Evolutionary conservation across 2,888 invertebrate species (phyloP).

Genomic region (Phengaris alcon): DNA sequence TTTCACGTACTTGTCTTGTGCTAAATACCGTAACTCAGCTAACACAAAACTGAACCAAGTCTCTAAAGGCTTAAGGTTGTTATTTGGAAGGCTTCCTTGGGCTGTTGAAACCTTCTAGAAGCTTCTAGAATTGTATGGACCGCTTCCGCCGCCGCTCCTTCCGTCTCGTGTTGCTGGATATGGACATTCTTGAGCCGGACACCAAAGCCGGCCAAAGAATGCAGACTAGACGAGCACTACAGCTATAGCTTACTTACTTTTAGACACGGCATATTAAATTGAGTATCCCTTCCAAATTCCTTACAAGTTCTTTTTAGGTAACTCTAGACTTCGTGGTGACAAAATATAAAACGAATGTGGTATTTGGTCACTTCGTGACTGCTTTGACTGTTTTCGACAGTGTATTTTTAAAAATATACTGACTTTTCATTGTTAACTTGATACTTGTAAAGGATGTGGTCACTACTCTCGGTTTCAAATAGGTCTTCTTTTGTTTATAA

Average conservation of each 20-base stretch:
- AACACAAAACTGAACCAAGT: constrained; percentile 40
- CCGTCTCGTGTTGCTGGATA: constrained; percentile 76
- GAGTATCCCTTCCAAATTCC: background rate
- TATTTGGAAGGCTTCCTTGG: constrained; percentile 35
- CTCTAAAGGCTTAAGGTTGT: constrained; percentile 38
- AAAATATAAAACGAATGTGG: no score
- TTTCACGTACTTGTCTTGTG: constrained; percentile 45
- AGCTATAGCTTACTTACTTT: constrained; percentile 65
- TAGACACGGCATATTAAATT: constrained; percentile 43
- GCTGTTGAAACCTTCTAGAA: constrained; percentile 46
- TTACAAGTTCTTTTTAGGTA: no score
- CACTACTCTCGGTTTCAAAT: background rate
- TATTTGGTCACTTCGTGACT: background rate
- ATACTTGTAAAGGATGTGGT: background rate
- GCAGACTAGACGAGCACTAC: constrained; percentile 63
- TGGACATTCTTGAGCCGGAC: constrained; percentile 69
- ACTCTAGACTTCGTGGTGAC: no score
- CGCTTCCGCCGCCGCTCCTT: constrained; percentile 77
- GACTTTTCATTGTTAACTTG: background rate
- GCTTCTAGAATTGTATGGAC: constrained; percentile 62
- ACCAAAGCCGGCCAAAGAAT: constrained; percentile 67
- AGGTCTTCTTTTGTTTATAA: background rate
- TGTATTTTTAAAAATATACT: background rate
- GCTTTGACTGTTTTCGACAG: background rate
- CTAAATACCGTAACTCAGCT: constrained; percentile 40